These are phyloP conservation scores for Glaucopsyche alexis DNA, from an alignment of 2,888 invertebrate genomes.

Conservation along the genomic window DNA sequence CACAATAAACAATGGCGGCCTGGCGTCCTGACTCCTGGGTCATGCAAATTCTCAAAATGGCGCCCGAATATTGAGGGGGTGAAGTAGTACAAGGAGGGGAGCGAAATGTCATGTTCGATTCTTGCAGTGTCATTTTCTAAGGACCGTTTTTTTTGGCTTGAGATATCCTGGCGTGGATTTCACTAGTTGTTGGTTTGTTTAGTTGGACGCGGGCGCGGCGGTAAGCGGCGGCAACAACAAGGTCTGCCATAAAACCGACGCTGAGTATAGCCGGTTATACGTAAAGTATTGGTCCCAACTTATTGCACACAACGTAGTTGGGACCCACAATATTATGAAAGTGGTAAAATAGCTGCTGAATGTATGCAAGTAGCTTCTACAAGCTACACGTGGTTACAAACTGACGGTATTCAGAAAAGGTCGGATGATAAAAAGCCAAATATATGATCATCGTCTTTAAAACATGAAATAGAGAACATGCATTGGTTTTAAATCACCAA, in stretches of 20 bases:
- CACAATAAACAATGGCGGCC: no score
- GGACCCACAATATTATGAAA: background rate
- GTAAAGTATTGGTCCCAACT: constrained; percentile 19
- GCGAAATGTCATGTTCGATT: no score
- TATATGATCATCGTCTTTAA: no score
- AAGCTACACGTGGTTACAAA: background rate
- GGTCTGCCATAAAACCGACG: constrained; percentile 41
- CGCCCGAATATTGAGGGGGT: no score
- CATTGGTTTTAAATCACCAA: no score
- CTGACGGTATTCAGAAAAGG: background rate
- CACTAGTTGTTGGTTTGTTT: constrained; percentile 40
- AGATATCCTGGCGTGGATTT: no score
- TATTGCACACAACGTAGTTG: constrained; percentile 16
- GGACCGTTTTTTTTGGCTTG: no score
- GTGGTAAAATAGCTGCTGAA: background rate
- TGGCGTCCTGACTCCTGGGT: no score
- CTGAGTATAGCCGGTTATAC: background rate
- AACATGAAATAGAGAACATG: background rate
- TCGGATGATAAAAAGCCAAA: background rate
- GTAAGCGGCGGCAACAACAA: constrained; percentile 42
- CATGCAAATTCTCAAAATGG: no score
- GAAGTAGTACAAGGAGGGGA: no score
- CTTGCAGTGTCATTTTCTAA: no score
- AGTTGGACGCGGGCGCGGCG: constrained; percentile 45
- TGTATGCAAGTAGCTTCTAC: background rate